Evolutionary conservation across 2,113 vertebrate genomes (phyloP), one percentile per base, ranked within the genome.

Genomic region (Coreoperca whiteheadi): DNA sequence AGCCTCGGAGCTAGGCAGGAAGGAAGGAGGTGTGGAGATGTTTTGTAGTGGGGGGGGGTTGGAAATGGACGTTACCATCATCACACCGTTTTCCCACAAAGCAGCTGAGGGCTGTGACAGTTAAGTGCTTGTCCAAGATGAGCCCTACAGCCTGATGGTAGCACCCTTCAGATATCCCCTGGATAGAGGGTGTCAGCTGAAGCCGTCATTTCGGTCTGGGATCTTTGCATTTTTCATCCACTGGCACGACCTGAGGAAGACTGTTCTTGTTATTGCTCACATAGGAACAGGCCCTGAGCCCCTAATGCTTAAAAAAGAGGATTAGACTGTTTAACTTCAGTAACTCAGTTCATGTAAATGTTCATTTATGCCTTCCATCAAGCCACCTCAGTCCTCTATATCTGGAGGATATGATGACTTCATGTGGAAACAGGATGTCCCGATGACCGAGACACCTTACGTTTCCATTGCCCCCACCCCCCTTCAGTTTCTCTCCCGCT

Each of bases 371-470:
- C 57, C 15, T 23, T 39, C 53, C 70, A 39, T 69, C 23, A 70
- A 76, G 41, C 69, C 66, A 65, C 67, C 16, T 74, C 6, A 21
- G 71, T 60, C 59, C 64, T 61, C 68, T 82, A 11, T 87, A 85
- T 85, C 66, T 81, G 61, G 80, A 94, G 92, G 93, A 87, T 85
- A 21, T 80, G 75, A 82, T 95, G 94, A 94, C 92, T 79, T 95
- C 87, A 93, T 91, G 77, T 90, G 93, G 90, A 93, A 94, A 95
- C 94, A 93, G 94, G 94, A 95, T 79, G 89, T 94, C 87, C 84
- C 80, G 50, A 68, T 89, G 85, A 83, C 88, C 41, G 51, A 91
- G 88, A 93, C 93, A 93, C 91, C 92, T 93, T 86, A 87, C 81
- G 91, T 93, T 94, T 92, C 90, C 92, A 91, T 74, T 70, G 73